Percentiles rank a stretch among this genome's conserved stretches.
phyloP scores from a whole-genome alignment of 2,797 vertebrate genomes.

The Artibeus lituratus region DNA sequence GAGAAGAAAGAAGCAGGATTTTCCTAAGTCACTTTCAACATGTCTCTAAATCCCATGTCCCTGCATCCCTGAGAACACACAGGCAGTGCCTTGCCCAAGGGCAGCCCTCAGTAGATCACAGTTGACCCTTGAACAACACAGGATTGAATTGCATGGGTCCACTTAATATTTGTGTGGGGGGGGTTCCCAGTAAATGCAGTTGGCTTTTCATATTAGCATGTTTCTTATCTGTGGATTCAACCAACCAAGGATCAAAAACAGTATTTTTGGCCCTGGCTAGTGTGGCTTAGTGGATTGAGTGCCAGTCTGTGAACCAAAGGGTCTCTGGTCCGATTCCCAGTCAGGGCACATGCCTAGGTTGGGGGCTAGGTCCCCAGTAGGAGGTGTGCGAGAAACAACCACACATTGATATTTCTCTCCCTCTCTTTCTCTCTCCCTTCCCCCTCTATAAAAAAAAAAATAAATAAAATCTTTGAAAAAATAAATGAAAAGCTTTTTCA shows the following conservation, averaged over 20 bases:
- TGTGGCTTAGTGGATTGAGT: no score
- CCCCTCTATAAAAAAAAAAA: no score
- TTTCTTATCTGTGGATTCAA: background rate
- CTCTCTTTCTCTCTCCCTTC: no score
- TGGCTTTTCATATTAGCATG: background rate
- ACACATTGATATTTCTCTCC: no score
- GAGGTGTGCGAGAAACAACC: no score
- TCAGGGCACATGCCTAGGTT: no score
- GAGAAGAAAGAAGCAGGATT: background rate
- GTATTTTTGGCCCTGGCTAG: background rate
- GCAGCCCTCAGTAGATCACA: background rate
- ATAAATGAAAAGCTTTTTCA: background rate
- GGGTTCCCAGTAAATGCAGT: background rate
- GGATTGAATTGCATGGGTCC: background rate
- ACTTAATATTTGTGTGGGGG: no score
- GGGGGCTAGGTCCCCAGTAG: no score
- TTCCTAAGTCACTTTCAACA: background rate
- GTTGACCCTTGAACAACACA: background rate
- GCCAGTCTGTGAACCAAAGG: no score
- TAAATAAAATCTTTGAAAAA: no score
- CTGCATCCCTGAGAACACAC: background rate
- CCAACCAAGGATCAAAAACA: background rate
- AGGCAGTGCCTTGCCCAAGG: background rate
- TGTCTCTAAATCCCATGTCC: background rate
- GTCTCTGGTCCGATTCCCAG: no score